Evolutionary conservation across 2,888 invertebrate species (phyloP), one percentile per base, ranked within the genome.

Genomic region (Nipponacmea schrenckii): DNA sequence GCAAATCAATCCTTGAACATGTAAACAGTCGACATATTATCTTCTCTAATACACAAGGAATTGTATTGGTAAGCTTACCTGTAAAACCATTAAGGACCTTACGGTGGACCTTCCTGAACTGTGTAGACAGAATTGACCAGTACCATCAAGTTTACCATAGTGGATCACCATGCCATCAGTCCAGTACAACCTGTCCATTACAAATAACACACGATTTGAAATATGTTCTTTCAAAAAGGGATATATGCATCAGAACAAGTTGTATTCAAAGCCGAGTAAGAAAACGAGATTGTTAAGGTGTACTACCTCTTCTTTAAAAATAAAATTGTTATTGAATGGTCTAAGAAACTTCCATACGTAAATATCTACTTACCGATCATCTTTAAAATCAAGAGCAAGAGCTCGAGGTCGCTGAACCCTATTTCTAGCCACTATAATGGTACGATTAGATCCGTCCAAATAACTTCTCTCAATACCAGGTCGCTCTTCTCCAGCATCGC

Each of bases 371-470:
- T 62, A 75, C 75, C 70, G 70, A 62, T 72, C 73, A 20, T 64
- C 48, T 15, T 71, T 64, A 50, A 73, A 69, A 48, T 76, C 76
- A 24, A 76, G 64, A 20, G 76, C 64, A 63, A 76, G 39, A 17
- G 74, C 71, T 15, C 64, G 67, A 17, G 76, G 74, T n/a, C 72
- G 24, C 1, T 68, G 64, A 2, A 24, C 56, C 15, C 24, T 20
- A 15, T 65, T 63, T 64, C 62, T 56, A 15, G 46, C 45, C 14
- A 76, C 20, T 8, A 74, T 15, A 44, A 45, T 50, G 3, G 62
- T 46, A 20, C 74, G 63, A 44, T 66, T 70, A 20, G 24, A n/a
- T 17, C 71, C 73, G 27, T 67, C 69, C 10, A 74, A 44, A 26
- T 69, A 46, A 17, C 72, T 67, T 7, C 74, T 44, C 31, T 76